phyloP scores from a whole-genome alignment of 2,797 vertebrate genomes.

The Gobio occitaniae region DNA sequence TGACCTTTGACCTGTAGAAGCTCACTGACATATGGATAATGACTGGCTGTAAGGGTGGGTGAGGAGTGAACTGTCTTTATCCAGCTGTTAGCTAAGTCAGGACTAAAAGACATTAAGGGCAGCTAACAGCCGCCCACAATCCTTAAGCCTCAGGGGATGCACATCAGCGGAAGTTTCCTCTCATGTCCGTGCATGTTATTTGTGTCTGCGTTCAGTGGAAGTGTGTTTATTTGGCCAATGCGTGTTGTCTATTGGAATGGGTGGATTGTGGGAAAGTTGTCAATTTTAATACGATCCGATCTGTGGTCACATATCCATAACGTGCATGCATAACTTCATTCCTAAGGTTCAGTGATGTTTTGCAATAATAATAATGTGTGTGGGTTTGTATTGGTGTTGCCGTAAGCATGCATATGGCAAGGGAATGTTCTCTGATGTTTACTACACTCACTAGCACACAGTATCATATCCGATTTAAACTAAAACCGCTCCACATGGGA shows the following conservation, averaged over 20 bases:
- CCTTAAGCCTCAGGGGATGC: slow-evolving; percentile 5
- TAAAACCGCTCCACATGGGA: not conserved
- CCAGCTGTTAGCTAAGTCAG: slow-evolving; percentile 38
- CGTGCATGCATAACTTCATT: not conserved
- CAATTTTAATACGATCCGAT: not conserved
- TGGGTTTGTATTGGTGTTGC: not conserved
- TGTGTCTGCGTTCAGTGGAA: not conserved
- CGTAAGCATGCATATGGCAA: not conserved
- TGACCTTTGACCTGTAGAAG: slow-evolving; percentile 43
- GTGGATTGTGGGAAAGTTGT: slow-evolving; percentile 15
- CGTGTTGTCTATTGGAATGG: not conserved
- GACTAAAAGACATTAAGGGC: slow-evolving; percentile 38
- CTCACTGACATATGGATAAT: slow-evolving; percentile 49
- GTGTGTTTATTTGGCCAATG: not conserved
- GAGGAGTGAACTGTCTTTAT: slow-evolving; percentile 27
- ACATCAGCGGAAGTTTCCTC: not conserved
- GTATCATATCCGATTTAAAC: slow-evolving; percentile 6
- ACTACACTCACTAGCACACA: not conserved
- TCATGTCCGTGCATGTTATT: slow-evolving; percentile 2
- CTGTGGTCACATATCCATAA: not conserved
- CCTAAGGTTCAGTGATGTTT: not conserved
- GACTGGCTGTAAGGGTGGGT: slow-evolving; percentile 27
- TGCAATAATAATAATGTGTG: not conserved
- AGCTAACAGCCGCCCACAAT: not conserved
- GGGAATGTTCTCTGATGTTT: not conserved